Evolutionary conservation across 1,140 invertebrate genomes (phyloP).

Genomic region (Diorhabda elongata): DNA sequence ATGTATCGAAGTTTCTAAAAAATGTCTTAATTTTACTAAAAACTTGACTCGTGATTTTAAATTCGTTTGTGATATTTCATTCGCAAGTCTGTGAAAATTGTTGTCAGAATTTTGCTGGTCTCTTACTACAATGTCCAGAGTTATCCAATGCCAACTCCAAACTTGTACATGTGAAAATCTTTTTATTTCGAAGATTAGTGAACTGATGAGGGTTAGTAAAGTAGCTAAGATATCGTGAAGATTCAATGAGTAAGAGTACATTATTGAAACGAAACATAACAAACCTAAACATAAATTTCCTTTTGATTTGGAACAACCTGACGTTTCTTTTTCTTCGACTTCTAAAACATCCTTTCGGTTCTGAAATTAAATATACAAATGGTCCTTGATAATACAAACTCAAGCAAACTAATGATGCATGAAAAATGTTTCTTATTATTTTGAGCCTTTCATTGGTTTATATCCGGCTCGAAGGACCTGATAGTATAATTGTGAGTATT

Average conservation of each 20-base stretch:
- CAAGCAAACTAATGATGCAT: background rate
- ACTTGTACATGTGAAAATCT: background rate
- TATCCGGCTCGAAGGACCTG: background rate
- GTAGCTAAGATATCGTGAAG: conserved; percentile 30
- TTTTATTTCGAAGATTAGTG: conserved; percentile 4
- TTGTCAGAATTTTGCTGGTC: conserved; percentile 42
- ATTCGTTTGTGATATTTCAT: background rate
- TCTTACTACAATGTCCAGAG: conserved; percentile 1
- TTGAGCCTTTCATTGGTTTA: background rate
- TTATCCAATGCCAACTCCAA: background rate
- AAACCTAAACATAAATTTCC: conserved; percentile 47
- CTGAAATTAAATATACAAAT: conserved; percentile 30
- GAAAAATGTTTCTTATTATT: background rate
- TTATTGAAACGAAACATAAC: conserved; percentile 41
- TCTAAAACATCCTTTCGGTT: conserved; percentile 40
- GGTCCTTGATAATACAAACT: background rate
- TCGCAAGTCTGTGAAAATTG: conserved; percentile 39
- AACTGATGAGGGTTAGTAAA: conserved; percentile 35
- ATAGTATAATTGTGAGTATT: too few relatives aligned
- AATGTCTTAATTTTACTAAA: conserved; percentile 21
- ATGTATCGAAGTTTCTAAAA: conserved; percentile 16
- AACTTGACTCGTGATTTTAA: conserved; percentile 3
- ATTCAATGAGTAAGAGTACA: conserved; percentile 36
- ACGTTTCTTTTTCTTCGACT: conserved; percentile 38
- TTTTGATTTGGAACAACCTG: conserved; percentile 40